Percentiles rank a stretch among this genome's conserved stretches.
Evolutionary conservation across 2,888 invertebrate genomes (phyloP).

Genomic region (Anarsia innoxiella): DNA sequence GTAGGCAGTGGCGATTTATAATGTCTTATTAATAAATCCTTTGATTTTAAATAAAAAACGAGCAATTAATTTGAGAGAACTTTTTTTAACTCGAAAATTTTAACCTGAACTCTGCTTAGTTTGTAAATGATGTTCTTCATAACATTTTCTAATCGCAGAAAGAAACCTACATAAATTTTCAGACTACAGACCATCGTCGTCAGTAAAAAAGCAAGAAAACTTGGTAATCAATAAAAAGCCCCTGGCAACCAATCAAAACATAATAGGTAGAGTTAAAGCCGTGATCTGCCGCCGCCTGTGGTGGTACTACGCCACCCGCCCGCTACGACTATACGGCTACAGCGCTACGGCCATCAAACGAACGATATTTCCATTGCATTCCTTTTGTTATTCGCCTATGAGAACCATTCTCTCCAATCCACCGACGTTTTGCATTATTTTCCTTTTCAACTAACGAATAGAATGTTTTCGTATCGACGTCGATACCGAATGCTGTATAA

Average conservation of each 20-base stretch:
- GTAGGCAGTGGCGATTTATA: no score
- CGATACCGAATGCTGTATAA: conserved; percentile 26
- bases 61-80: no score
- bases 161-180: no score
- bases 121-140: no score
- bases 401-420: conserved; percentile 59
- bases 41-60: no score
- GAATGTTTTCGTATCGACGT: conserved; percentile 54
- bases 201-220: background rate
- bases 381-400: conserved; percentile 64
- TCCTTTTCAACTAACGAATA: conserved; percentile 65
- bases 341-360: conserved; percentile 41
- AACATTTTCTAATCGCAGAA: no score
- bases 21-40: no score
- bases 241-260: conserved; percentile 51
- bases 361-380: conserved; percentile 54
- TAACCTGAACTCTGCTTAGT: no score
- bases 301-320: no score
- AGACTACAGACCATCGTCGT: no score
- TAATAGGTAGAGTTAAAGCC: conserved; percentile 36
- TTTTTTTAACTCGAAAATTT: no score
- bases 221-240: conserved; percentile 35
- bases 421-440: conserved; percentile 60
- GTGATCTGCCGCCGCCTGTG: conserved; percentile 1
- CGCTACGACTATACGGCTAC: conserved; percentile 36